Conservation (phyloP, 64 coral and sea anemone species). For the Pocillopora verrucosa region DNA sequence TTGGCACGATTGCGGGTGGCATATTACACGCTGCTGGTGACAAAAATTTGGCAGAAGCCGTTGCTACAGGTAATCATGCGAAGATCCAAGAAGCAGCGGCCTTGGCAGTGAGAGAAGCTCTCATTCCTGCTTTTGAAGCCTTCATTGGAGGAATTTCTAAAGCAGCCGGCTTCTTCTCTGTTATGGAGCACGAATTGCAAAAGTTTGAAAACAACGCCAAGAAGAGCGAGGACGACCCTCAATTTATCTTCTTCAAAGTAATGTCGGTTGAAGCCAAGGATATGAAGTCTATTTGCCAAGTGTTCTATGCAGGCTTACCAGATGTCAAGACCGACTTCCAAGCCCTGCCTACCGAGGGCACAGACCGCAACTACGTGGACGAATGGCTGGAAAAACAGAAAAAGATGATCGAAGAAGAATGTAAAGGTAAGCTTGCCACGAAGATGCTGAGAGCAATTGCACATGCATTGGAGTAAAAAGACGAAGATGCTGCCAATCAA, state of each 20-base stretch:
- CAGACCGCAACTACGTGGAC: no score
- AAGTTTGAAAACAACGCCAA: conserved; percentile 34
- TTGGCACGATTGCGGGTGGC: not conserved
- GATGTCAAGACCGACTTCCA: conserved; percentile 35
- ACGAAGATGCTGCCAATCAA: no score
- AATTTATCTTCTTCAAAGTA: conserved; percentile 29
- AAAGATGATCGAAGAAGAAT: no score
- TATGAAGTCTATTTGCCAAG: conserved; percentile 40
- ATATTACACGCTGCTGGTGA: not conserved
- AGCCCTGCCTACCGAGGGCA: not conserved
- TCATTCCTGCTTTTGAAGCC: conserved; percentile 38
- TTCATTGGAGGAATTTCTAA: conserved; percentile 24
- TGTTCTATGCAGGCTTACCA: conserved; percentile 27
- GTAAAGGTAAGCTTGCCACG: no score
- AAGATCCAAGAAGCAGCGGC: not conserved
- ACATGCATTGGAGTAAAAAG: no score
- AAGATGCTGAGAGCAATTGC: no score
- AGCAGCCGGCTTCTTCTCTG: conserved; percentile 54
- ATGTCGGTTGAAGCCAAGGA: conserved; percentile 35
- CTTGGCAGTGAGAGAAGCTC: not conserved
- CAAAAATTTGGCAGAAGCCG: not conserved
- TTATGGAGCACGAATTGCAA: conserved; percentile 40
- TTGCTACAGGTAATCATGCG: not conserved
- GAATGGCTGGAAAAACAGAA: no score
- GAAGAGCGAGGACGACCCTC: conserved; percentile 3